Evolutionary conservation across 2,797 vertebrate species (phyloP).

Genomic region (Natrix natrix): DNA sequence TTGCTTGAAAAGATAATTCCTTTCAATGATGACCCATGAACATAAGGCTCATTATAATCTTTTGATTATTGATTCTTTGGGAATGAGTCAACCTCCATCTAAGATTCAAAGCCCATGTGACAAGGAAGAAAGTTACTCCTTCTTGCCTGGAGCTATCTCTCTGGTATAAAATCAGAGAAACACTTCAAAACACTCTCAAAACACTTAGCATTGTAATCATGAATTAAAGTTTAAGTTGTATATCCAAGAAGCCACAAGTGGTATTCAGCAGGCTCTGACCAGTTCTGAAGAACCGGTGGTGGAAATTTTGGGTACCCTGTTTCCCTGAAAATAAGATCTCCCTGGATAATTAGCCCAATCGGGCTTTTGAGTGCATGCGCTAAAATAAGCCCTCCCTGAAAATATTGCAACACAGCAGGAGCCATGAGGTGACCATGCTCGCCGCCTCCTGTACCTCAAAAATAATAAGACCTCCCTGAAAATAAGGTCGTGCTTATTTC

Average conservation of each 20-base stretch:
- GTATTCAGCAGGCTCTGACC: too few relatives aligned
- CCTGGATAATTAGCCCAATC: too few relatives aligned
- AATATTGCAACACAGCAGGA: too few relatives aligned
- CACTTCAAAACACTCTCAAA: neutral
- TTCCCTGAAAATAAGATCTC: too few relatives aligned
- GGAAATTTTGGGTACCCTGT: too few relatives aligned
- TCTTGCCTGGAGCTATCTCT: neutral
- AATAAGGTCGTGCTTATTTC: too few relatives aligned
- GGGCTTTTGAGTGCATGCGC: too few relatives aligned
- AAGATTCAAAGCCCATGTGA: neutral
- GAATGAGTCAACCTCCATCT: neutral
- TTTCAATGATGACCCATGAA: neutral
- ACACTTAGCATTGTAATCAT: neutral
- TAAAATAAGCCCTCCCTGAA: too few relatives aligned
- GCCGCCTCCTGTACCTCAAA: too few relatives aligned
- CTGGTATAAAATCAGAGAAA: neutral
- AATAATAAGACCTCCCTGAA: too few relatives aligned
- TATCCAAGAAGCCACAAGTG: neutral
- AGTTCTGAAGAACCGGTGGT: too few relatives aligned
- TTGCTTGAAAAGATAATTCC: neutral
- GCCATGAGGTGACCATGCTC: too few relatives aligned
- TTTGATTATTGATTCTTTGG: neutral
- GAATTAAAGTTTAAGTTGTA: neutral
- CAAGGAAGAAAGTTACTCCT: neutral
- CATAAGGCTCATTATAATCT: neutral